Base-by-base conservation (phyloP, 2,797 vertebrate genomes). In the Phrynocephalus guinanensis region DNA sequence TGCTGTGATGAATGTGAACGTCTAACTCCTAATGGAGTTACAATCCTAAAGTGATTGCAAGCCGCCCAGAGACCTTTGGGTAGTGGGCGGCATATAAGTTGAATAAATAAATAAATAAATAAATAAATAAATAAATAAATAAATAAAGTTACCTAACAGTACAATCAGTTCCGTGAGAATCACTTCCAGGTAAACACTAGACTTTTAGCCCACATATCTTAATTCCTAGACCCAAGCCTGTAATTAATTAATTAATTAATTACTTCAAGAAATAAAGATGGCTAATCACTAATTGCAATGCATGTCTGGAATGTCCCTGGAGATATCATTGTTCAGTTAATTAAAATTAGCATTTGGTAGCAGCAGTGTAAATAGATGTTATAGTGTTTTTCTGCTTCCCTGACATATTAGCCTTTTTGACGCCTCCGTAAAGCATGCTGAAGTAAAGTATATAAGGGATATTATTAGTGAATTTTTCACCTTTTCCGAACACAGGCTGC, bases 361-460 rank as follows among this genome's bases (percentile, higher is more conserved):
- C 96, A 89, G 87, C 79, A 93, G 95, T 83, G 91, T 94, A 96
- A 96, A 97, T 94, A 96, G 93, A 95, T 90, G 78, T 92, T 93
- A 93, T 89, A 89, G 75, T 85, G 90, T 89, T 87, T 66, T 94
- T 93, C 82, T 87, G 88, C 70, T 93, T 28, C 78, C 88, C 91
- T 79, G 93, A 83, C 3, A 48, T 86, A 93, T 89, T 93, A 96
- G 93, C 88, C 85, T 90, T 30, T 44, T 84, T 44, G 84, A 26
- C 78, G 86, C 63, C 56, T 89, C 89, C 84, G n/a, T 68, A 92
- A 79, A 90, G 91, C 84, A 68, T 71, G 81, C 76, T 30, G 88
- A 90, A 60, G 79, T 75, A 92, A 87, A 89, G 94, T 92, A 87
- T 56, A 56, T 56, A 13, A 56, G 52, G 67, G 90, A 90, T 85